A percentile compares a stretch with the other conserved stretches of the same genome.
Evolutionary conservation across 2,797 vertebrate genomes (phyloP).

Genomic region (Bucorvus abyssinicus): DNA sequence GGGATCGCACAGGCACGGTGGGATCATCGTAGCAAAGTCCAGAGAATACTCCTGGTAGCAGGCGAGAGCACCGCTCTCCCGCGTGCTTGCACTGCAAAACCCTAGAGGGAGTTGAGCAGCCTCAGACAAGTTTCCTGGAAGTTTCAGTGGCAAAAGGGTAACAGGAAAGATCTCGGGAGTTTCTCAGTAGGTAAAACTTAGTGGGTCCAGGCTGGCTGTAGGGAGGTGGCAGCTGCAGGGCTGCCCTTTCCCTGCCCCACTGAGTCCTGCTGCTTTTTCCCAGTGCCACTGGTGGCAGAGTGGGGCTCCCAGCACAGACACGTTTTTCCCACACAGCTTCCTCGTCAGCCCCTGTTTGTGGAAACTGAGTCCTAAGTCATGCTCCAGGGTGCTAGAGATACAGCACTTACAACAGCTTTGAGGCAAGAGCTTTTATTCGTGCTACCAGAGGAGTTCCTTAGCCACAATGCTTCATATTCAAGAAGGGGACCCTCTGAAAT

Average conservation of each 20-base stretch:
- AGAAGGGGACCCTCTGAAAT: not conserved
- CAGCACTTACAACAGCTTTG: rapidly evolving
- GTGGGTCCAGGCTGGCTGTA: not conserved
- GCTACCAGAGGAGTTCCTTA: not conserved
- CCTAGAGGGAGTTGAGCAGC: not conserved
- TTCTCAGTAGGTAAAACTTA: not conserved
- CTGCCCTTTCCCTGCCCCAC: not conserved
- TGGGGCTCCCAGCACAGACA: not conserved
- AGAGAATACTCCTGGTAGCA: not conserved
- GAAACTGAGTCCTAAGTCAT: not conserved
- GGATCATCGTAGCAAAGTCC: not conserved
- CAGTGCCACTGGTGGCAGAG: rapidly evolving
- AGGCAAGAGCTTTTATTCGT: not conserved
- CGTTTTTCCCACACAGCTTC: rapidly evolving
- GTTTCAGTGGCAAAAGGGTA: not conserved
- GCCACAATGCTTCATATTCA: not conserved
- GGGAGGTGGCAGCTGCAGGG: not conserved
- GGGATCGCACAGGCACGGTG: not conserved
- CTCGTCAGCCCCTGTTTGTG: not conserved
- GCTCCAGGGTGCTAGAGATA: not conserved
- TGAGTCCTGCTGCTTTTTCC: not conserved
- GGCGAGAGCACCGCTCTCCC: not conserved
- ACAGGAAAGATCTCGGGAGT: rapidly evolving
- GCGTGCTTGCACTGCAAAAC: not conserved
- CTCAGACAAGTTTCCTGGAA: not conserved